phyloP scores from a whole-genome alignment of 2,797 vertebrate species.

The Merluccius polli region DNA sequence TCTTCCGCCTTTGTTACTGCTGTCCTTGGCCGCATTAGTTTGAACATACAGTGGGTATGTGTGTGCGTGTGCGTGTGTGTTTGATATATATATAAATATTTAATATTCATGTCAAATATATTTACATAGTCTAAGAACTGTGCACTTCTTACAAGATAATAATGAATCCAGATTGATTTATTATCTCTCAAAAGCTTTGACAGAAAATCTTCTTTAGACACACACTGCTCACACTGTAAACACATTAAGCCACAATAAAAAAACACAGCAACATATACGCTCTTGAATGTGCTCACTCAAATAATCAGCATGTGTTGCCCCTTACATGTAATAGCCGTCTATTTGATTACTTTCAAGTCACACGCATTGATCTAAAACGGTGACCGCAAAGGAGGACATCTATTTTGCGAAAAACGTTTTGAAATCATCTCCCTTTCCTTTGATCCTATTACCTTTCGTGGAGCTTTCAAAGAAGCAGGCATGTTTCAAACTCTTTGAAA shows the following conservation, averaged over 20 bases:
- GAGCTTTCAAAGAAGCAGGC: background rate
- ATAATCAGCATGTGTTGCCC: background rate
- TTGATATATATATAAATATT: no score
- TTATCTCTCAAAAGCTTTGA: no score
- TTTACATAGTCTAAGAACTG: no score
- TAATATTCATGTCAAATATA: no score
- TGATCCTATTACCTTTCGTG: background rate
- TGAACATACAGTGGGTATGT: no score
- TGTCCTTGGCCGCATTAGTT: no score
- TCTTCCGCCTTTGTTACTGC: no score
- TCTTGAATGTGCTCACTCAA: background rate
- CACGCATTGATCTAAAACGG: background rate
- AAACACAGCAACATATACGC: background rate
- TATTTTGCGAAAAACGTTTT: background rate
- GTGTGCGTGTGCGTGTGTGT: no score
- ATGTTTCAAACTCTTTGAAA: slow-evolving; percentile 1
- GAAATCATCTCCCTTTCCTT: background rate
- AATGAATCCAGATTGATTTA: no score
- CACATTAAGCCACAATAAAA: background rate
- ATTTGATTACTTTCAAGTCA: background rate
- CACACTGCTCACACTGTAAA: background rate
- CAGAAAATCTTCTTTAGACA: no score
- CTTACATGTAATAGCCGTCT: background rate
- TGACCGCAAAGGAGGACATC: background rate
- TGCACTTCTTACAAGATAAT: no score